Conservation (phyloP, 2,888 invertebrate genomes). For the Pseudococcus jackbeardsleyi region DNA sequence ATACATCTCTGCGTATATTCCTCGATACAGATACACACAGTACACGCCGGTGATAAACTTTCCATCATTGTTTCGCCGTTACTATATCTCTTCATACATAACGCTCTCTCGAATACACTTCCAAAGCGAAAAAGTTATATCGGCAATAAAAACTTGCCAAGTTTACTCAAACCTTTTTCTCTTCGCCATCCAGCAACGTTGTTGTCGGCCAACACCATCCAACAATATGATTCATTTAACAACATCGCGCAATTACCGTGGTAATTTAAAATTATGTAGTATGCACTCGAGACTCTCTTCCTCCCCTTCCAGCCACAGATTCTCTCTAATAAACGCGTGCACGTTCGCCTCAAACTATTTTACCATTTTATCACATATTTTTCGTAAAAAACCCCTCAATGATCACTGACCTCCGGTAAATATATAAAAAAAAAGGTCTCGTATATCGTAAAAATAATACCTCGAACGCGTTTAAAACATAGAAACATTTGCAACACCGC, state of each 20-base stretch:
- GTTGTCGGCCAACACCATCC: neutral
- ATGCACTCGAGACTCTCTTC: slow-evolving; percentile 42
- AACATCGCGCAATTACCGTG: slow-evolving; percentile 4
- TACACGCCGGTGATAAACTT: slow-evolving; percentile 17
- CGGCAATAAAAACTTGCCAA: slow-evolving; percentile 47
- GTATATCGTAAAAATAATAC: slow-evolving; percentile 20
- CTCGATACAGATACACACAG: neutral
- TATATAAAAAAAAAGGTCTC: slow-evolving; percentile 6
- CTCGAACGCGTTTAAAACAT: neutral
- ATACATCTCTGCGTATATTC: neutral
- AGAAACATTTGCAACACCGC: neutral
- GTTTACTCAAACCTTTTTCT: slow-evolving; percentile 20
- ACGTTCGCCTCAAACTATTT: neutral
- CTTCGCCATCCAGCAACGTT: neutral
- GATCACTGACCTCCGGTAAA: slow-evolving; percentile 15
- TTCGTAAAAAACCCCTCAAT: neutral
- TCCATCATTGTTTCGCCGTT: slow-evolving; percentile 23
- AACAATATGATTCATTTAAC: slow-evolving; percentile 47
- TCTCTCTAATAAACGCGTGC: neutral
- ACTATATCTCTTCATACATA: neutral
- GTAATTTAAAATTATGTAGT: slow-evolving; percentile 34
- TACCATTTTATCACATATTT: neutral
- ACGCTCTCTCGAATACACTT: neutral
- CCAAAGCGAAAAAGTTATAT: slow-evolving; percentile 36
- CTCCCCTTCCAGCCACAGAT: neutral